phyloP scores from a whole-genome alignment of 2,113 vertebrate species.

The Aspiorhynchus laticeps region DNA sequence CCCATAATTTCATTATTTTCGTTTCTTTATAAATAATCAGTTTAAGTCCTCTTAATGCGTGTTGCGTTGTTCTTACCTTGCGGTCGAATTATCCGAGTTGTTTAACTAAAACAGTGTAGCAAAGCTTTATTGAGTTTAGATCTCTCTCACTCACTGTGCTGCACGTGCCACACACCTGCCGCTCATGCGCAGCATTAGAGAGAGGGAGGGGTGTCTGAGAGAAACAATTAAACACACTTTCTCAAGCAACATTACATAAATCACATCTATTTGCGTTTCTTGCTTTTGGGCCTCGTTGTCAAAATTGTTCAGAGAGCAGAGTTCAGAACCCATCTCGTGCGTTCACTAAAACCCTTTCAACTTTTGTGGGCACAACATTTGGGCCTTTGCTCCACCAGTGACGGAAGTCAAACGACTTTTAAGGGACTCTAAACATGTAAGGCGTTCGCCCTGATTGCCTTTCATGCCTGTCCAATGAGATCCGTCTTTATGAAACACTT shows the following conservation, averaged over 20 bases:
- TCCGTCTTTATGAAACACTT: slow-evolving; percentile 67
- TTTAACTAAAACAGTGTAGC: slow-evolving; percentile 46
- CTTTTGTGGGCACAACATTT: slow-evolving; percentile 29
- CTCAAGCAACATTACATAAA: slow-evolving; percentile 40
- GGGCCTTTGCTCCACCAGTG: slow-evolving; percentile 42
- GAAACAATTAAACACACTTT: slow-evolving; percentile 30
- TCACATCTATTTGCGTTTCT: slow-evolving; percentile 32
- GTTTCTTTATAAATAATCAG: background rate
- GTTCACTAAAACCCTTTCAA: slow-evolving; percentile 20
- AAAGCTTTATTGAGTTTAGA: slow-evolving; percentile 40
- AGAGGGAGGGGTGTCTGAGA: slow-evolving; percentile 53
- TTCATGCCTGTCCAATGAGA: slow-evolving; percentile 57
- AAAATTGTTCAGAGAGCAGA: slow-evolving; percentile 9
- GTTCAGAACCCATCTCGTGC: slow-evolving; percentile 10
- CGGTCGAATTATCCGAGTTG: slow-evolving; percentile 33
- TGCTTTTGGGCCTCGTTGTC: slow-evolving; percentile 15
- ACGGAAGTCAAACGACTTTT: slow-evolving; percentile 34
- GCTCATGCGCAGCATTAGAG: slow-evolving; percentile 37
- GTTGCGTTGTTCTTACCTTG: slow-evolving; percentile 45
- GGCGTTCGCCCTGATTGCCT: slow-evolving; percentile 51
- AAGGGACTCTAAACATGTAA: slow-evolving; percentile 45
- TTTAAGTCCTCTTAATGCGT: background rate
- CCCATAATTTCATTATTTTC: background rate
- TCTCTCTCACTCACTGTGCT: slow-evolving; percentile 17
- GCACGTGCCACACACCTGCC: slow-evolving; percentile 75